These are phyloP conservation scores for Thelaira solivaga DNA, from an alignment of 2,888 invertebrate genomes.

Conservation along the genomic window DNA sequence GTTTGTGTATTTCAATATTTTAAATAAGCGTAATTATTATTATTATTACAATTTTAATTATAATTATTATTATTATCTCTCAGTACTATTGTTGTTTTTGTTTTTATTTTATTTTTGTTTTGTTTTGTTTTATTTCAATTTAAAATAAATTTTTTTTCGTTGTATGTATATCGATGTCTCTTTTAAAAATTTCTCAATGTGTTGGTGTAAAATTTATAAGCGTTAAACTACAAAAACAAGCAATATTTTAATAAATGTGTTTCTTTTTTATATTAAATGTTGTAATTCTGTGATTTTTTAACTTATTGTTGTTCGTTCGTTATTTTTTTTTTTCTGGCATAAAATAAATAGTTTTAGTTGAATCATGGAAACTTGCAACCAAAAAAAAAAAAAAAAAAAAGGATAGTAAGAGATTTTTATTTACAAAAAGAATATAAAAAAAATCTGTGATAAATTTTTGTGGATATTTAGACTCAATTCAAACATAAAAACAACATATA, in stretches of 20 bases:
- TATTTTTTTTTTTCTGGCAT: conserved; percentile 64
- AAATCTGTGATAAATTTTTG: conserved; percentile 16
- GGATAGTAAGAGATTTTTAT: not conserved
- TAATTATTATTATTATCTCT: too few relatives aligned
- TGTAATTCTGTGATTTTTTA: conserved; percentile 56
- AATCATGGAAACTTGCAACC: not conserved
- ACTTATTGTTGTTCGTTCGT: too few relatives aligned
- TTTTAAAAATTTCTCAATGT: conserved; percentile 52
- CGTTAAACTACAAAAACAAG: conserved; percentile 31
- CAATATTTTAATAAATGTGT: conserved; percentile 50
- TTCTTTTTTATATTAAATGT: conserved; percentile 55
- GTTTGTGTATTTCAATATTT: conserved; percentile 48
- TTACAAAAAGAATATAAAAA: not conserved
- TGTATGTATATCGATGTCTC: conserved; percentile 63
- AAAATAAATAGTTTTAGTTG: conserved; percentile 39
- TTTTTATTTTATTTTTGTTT: too few relatives aligned
- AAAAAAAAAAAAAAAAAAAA: not conserved
- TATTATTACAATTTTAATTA: conserved; percentile 45
- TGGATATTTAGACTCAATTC: conserved; percentile 29
- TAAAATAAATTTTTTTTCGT: too few relatives aligned
- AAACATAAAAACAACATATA: not conserved
- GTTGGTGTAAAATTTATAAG: conserved; percentile 63
- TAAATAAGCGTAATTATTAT: conserved; percentile 62
- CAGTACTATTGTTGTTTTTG: too few relatives aligned
- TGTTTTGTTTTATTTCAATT: too few relatives aligned